Percentiles rank a stretch among this genome's conserved stretches.
Conservation (phyloP, 2,797 vertebrate species). For the Octomys mimax region DNA sequence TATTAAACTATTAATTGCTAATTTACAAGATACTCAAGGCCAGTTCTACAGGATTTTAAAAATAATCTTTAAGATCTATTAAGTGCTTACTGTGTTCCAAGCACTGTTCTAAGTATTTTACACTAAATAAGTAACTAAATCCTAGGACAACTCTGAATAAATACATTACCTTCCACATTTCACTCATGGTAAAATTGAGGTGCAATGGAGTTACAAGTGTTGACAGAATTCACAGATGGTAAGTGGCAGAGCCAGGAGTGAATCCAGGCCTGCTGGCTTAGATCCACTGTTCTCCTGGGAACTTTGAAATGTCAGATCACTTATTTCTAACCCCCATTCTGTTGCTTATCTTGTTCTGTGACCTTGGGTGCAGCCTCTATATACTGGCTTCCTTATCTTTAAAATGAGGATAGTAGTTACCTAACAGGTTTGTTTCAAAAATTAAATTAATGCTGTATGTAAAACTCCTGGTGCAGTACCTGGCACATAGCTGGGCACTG, state of each 20-base stretch:
- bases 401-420: neutral
- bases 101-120: conserved; percentile 44
- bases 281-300: neutral
- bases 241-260: conserved; percentile 14
- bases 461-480: neutral
- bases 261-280: conserved; percentile 29
- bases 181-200: conserved; percentile 36
- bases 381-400: conserved; percentile 18
- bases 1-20: conserved; percentile 69
- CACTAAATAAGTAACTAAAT: conserved; percentile 47
- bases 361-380: neutral
- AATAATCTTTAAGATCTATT: conserved; percentile 45
- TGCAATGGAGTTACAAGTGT: neutral
- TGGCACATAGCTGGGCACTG: neutral
- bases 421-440: neutral
- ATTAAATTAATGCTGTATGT: neutral
- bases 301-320: conserved; percentile 26
- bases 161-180: conserved; percentile 26
- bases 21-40: conserved; percentile 17
- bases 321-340: neutral
- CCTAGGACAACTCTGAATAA: conserved; percentile 38
- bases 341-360: conserved; percentile 9
- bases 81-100: neutral
- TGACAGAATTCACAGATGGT: conserved; percentile 49
- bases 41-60: conserved; percentile 37